Base-by-base conservation (phyloP, 2,888 invertebrate genomes). In the Plebejus anna region DNA sequence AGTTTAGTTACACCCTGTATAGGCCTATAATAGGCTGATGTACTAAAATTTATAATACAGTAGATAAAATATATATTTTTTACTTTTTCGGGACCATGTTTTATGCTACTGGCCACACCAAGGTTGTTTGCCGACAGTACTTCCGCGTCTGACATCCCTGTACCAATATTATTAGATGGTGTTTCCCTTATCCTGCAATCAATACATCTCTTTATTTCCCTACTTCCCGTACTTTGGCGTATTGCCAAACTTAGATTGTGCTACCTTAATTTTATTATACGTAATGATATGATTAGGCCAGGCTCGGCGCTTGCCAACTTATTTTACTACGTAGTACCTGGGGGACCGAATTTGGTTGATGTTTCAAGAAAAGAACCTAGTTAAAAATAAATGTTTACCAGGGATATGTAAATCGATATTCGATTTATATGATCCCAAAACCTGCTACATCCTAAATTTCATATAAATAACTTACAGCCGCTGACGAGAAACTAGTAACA, bases 191-290 rank as follows among this genome's bases (percentile, higher is more conserved):
- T 36, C 32, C 66, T 66, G 32, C 66, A 66, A 66, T 66, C 66
- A 66, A 66, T 66, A 66, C 66, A 13, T 66, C 16, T 66, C 66
- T 66, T 66, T 66, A 61, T 61, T 28, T 61, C 28, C 66, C 66
- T 6, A 66, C 66, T 61, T 61, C 11, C 59, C 28, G 61, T 61
- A 36, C 32, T 32, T 66, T 66, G 66, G 66, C 66, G 66, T 32
- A 66, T 32, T 66, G 66, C 36, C 66, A 66, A 66, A 66, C 66
- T 66, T 36, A 32, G 66, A 66, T 36, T 16, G 32, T 32, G 66
- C 32, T 66, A 66, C 66, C 66, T 66, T 32, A 13, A 32, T 66
- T 66, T 66, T 36, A 66, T 66, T 66, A 66, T 66, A 36, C 66
- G 66, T 66, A 66, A 66, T 66, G 36, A 36, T 32, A 66, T 36